Conservation (phyloP, 2,797 vertebrate genomes). For the Cynopterus sphinx region DNA sequence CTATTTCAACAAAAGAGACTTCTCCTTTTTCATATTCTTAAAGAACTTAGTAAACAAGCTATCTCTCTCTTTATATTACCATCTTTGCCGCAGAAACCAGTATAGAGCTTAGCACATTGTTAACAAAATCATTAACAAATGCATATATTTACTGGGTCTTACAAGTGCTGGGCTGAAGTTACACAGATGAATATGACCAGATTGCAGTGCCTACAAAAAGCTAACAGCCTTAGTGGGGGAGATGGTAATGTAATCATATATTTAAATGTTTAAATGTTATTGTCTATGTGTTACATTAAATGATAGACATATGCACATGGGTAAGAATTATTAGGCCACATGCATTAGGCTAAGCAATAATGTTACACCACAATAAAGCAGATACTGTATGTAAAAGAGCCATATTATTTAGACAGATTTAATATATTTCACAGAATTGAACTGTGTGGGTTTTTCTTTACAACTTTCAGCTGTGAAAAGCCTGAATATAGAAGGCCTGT, state of each 20-base stretch:
- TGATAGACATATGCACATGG: neutral
- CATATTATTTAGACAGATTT: neutral
- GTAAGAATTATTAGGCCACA: neutral
- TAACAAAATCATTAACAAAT: conserved; percentile 4
- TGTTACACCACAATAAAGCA: neutral
- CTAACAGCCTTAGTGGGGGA: neutral
- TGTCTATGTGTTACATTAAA: neutral
- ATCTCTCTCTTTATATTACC: neutral
- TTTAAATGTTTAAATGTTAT: conserved; percentile 28
- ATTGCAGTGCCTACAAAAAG: neutral
- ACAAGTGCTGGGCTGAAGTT: neutral
- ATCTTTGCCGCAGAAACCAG: neutral
- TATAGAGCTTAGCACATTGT: neutral
- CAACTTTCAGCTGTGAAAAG: conserved; percentile 48
- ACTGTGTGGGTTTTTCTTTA: conserved; percentile 61
- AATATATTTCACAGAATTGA: conserved; percentile 44
- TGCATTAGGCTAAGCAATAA: neutral
- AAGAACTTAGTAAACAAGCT: neutral
- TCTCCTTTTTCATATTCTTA: neutral
- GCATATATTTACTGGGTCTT: neutral
- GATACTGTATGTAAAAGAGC: neutral
- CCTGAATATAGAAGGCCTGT: neutral
- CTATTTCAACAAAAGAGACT: neutral
- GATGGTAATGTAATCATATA: neutral
- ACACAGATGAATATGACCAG: neutral